A percentile compares a stretch with the other conserved stretches of the same genome.
These are phyloP conservation scores for Bombyx mandarina DNA, from an alignment of 1,140 invertebrate species.

Conservation along the genomic window DNA sequence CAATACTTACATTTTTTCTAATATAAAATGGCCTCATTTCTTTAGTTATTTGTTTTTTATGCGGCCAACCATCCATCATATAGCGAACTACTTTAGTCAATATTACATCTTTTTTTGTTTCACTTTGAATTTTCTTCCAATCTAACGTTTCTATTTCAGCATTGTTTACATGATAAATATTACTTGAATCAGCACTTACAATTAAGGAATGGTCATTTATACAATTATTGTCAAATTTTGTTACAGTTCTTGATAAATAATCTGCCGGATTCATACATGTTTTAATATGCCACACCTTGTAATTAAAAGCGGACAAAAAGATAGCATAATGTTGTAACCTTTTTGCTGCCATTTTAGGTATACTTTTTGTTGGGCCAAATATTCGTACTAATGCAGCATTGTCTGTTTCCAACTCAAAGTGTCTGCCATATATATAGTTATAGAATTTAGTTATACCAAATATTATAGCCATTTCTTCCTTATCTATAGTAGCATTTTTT, in stretches of 20 bases:
- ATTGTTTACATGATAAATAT: too few species aligned
- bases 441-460: constrained; percentile 26
- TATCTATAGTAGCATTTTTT: constrained; percentile 14
- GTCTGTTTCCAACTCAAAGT: constrained; percentile 22
- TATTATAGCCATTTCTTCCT: constrained; percentile 20
- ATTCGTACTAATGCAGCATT: constrained; percentile 23
- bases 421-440: constrained; percentile 14
- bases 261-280: constrained; percentile 8
- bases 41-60: constrained; percentile 9
- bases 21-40: constrained; percentile 12
- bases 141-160: too few species aligned
- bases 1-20: constrained; percentile 16
- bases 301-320: constrained; percentile 8
- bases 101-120: too few species aligned
- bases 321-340: constrained; percentile 24
- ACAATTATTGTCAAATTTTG: too few species aligned
- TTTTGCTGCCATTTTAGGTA: constrained; percentile 25
- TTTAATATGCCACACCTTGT: constrained; percentile 20
- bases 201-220: constrained; percentile 15
- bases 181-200: constrained; percentile 3
- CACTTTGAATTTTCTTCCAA: too few species aligned
- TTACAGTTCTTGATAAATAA: too few species aligned
- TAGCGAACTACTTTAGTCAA: too few species aligned
- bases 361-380: constrained; percentile 19
- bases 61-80: constrained; percentile 20